Evolutionary conservation across 2,113 vertebrate species (phyloP).

Genomic region (Pterophyllum scalare): DNA sequence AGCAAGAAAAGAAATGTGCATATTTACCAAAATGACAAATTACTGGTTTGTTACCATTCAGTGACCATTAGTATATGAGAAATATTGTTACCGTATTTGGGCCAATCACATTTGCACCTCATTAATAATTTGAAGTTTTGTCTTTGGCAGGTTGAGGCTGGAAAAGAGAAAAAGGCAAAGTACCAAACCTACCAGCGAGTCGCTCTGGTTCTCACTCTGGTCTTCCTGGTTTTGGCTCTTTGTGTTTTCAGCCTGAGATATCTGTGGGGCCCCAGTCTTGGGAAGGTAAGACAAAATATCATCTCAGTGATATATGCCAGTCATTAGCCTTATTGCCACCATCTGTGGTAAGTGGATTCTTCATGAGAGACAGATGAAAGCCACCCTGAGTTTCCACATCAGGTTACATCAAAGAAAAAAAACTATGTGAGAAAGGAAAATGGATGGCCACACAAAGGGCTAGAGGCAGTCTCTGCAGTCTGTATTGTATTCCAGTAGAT

Average conservation of each 20-base stretch:
- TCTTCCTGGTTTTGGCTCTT: conserved; percentile 74
- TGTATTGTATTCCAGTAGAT: conserved; percentile 48
- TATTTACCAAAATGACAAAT: no score
- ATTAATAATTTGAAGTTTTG: background rate
- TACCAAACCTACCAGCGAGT: conserved; percentile 70
- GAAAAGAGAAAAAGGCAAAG: conserved; percentile 72
- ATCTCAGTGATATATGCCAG: conserved; percentile 1
- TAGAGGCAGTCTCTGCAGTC: conserved; percentile 31
- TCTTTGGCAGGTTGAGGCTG: conserved; percentile 73
- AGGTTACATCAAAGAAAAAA: conserved; percentile 54
- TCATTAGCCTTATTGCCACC: conserved; percentile 33
- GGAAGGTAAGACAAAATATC: conserved; percentile 75
- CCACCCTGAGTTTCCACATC: conserved; percentile 41
- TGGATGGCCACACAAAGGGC: conserved; percentile 48
- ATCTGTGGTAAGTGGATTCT: conserved; percentile 38
- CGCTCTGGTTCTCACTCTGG: conserved; percentile 70
- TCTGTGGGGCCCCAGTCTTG: conserved; percentile 76
- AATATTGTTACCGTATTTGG: background rate
- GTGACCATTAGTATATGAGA: no score
- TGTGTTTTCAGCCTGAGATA: conserved; percentile 77
- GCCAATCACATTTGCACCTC: background rate
- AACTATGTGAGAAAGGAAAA: conserved; percentile 31
- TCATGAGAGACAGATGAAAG: conserved; percentile 57
- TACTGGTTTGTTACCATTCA: no score
- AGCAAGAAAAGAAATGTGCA: no score